phyloP scores from a whole-genome alignment of 2,888 invertebrate species.

The Acleris laterana region DNA sequence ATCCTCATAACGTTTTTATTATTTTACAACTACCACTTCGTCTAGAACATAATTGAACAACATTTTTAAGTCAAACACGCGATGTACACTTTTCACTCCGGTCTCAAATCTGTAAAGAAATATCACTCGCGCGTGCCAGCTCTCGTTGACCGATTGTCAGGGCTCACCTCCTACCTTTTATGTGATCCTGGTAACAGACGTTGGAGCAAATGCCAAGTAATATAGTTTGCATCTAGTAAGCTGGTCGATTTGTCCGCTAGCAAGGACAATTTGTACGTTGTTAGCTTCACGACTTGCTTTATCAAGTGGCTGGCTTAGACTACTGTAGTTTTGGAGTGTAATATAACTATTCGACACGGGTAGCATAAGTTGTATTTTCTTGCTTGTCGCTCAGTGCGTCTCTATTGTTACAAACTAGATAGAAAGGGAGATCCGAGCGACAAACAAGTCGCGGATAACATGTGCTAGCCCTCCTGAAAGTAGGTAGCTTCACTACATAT shows the following conservation, averaged over 20 bases:
- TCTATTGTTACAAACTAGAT: too few species aligned
- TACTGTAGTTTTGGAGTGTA: not conserved
- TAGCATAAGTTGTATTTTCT: too few species aligned
- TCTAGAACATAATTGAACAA: too few species aligned
- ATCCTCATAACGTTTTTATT: too few species aligned
- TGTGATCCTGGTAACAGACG: constrained; percentile 9
- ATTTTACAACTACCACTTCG: too few species aligned
- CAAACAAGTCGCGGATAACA: too few species aligned
- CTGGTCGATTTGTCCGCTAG: constrained; percentile 24
- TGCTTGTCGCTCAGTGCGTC: too few species aligned
- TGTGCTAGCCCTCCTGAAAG: too few species aligned
- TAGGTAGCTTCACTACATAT: too few species aligned
- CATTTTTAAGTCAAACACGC: not conserved
- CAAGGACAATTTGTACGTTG: constrained; percentile 11
- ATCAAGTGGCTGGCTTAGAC: not conserved
- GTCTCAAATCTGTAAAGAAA: constrained; percentile 6
- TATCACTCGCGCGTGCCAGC: constrained; percentile 1
- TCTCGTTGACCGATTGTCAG: constrained; percentile 15
- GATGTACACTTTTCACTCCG: not conserved
- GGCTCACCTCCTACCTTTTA: constrained; percentile 25
- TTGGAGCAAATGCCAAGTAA: constrained; percentile 9
- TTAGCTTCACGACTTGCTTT: constrained; percentile 11
- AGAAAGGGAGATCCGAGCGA: too few species aligned
- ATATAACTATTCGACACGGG: not conserved
- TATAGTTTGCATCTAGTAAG: constrained; percentile 28